Evolutionary conservation across 2,888 invertebrate species (phyloP).

Genomic region (Neoscelio sp.): DNA sequence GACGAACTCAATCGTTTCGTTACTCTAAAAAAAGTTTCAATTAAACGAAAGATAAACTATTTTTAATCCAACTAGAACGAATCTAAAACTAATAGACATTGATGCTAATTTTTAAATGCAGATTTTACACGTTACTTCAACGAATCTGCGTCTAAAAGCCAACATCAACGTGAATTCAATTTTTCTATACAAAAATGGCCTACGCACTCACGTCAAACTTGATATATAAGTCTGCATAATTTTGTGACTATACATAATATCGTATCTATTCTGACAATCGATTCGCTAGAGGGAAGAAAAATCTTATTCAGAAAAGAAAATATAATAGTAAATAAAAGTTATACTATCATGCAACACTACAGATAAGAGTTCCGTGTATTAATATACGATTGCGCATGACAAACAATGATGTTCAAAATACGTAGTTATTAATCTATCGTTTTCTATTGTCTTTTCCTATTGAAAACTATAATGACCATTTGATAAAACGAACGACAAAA

Average conservation of each 20-base stretch:
- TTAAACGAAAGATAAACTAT: slow-evolving; percentile 6
- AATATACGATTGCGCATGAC: slow-evolving; percentile 35
- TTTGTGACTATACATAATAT: slow-evolving; percentile 45
- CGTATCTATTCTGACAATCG: slow-evolving; percentile 60
- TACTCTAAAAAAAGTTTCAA: background rate
- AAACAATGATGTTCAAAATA: slow-evolving; percentile 6
- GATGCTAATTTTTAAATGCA: slow-evolving; percentile 2
- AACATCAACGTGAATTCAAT: slow-evolving; percentile 27
- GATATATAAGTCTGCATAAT: slow-evolving; percentile 49
- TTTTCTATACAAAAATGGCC: slow-evolving; percentile 62
- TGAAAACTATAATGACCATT: background rate
- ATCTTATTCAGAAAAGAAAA: slow-evolving; percentile 27
- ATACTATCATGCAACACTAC: slow-evolving; percentile 29
- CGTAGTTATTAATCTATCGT: background rate
- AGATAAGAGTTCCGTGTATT: slow-evolving; percentile 38
- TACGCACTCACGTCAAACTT: slow-evolving; percentile 53
- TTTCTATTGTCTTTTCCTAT: background rate
- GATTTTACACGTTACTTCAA: too few species aligned
- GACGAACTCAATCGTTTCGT: background rate
- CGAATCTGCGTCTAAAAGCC: background rate
- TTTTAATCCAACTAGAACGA: slow-evolving; percentile 31
- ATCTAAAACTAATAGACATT: slow-evolving; percentile 7
- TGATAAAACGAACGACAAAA: background rate
- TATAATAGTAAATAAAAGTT: slow-evolving; percentile 23
- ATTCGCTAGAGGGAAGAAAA: slow-evolving; percentile 36